A percentile compares a stretch with the other conserved stretches of the same genome.
These are phyloP conservation scores for Augochlorella aurata DNA, from an alignment of 2,888 invertebrate species.

Conservation along the genomic window DNA sequence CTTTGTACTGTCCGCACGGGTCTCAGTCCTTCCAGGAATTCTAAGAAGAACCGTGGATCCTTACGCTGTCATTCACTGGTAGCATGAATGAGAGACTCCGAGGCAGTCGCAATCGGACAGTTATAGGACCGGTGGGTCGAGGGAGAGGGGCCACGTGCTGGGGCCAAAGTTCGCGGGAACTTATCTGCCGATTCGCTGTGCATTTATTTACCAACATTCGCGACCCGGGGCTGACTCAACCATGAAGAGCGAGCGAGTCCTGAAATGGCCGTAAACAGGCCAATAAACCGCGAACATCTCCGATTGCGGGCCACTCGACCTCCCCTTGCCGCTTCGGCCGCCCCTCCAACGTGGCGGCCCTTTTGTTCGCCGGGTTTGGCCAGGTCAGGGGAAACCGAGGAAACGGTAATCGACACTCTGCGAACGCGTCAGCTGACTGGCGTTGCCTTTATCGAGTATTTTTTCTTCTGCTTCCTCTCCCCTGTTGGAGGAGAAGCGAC, in stretches of 20 bases:
- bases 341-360: background rate
- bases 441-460: background rate
- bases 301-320: too few species aligned
- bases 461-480: background rate
- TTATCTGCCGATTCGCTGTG: conserved; percentile 49
- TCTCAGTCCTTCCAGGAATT: background rate
- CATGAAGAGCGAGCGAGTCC: background rate
- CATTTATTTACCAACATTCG: conserved; percentile 64
- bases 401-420: background rate
- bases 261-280: background rate
- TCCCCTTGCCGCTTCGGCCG: background rate
- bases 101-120: background rate
- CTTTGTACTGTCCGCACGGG: background rate
- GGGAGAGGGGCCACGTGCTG: conserved; percentile 35
- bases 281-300: background rate
- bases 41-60: background rate
- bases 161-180: conserved; percentile 54
- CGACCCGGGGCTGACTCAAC: background rate
- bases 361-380: background rate
- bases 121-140: background rate
- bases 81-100: background rate
- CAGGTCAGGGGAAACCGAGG: background rate
- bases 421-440: background rate
- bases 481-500: background rate
- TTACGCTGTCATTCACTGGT: background rate